Evolutionary conservation across 2,797 vertebrate genomes (phyloP), one percentile per base, ranked within the genome.

Genomic region (Gallinago solitaria): DNA sequence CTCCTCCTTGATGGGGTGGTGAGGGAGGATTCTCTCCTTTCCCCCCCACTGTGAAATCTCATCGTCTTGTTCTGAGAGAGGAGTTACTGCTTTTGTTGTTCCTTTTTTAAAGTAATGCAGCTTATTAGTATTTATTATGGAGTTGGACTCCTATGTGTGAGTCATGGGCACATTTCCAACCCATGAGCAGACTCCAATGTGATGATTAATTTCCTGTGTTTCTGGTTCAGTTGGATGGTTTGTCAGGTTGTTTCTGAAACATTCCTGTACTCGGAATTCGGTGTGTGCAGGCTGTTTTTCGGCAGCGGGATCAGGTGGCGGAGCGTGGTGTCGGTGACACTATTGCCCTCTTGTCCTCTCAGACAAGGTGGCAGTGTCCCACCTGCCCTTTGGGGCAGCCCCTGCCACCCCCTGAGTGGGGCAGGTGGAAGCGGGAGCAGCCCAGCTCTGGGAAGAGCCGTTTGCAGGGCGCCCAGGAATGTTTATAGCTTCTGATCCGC

Each of bases 331-430:
- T 18, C 1, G 0, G 11, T 70, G 73, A 9, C 27, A 8, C 27
- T 4, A 2, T 43, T 45, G 16, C 17, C 56, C 61, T 60, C 78
- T 20, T 20, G 6, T 5, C 79, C 60, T 47, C 48, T 19, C 15
- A 3, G 51, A 24, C 25, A 41, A n/a, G 0, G 1, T 0, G 11
- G 30, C 56, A 69, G 76, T n/a, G 20, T 32, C 45, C 1, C 0
- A 35, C 3, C 73, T 43, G 33, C 51, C 47, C 12, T 47, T 24
- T 43, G 65, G 71, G 50, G 50, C 3, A 9, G 51, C 51, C 28
- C 48, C 20, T 74, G 24, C 81, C 82, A 83, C 39, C 51, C 64
- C 51, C 69, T 39, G 25, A 41, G 6, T 43, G 48, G 54, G 63
- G 61, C 27, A 48, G 32, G 37, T 41, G 32, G 25, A 19, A 73